These are phyloP conservation scores for Accipiter cooperii DNA, from an alignment of 2,113 vertebrate species.

Conservation along the genomic window DNA sequence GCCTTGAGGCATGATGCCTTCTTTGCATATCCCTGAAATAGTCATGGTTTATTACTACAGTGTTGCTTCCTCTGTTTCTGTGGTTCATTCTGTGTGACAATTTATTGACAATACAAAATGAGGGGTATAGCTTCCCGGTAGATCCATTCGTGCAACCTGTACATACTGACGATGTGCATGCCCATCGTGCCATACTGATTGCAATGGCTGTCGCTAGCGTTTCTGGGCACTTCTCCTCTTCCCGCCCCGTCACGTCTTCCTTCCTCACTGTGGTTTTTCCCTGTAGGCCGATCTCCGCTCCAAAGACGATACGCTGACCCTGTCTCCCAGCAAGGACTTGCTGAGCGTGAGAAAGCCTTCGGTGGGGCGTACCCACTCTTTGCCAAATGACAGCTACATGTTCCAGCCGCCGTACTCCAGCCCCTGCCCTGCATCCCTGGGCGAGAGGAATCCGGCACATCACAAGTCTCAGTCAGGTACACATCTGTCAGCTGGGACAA, in stretches of 20 bases:
- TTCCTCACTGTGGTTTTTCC: background rate
- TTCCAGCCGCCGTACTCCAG: slow-evolving; percentile 67
- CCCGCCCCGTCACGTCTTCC: background rate
- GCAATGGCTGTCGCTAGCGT: slow-evolving; percentile 34
- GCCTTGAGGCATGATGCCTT: slow-evolving; percentile 71
- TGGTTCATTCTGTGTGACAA: slow-evolving; percentile 32
- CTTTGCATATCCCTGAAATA: slow-evolving; percentile 51
- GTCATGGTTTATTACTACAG: slow-evolving; percentile 60
- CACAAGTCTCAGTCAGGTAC: slow-evolving; percentile 77
- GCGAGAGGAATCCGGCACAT: slow-evolving; percentile 43
- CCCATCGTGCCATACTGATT: slow-evolving; percentile 45
- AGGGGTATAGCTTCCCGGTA: slow-evolving; percentile 35
- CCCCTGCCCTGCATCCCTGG: slow-evolving; percentile 30
- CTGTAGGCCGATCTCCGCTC: slow-evolving; percentile 70
- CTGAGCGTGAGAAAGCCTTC: slow-evolving; percentile 84
- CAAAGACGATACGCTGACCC: background rate
- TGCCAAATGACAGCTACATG: slow-evolving; percentile 99
- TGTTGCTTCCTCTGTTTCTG: slow-evolving; percentile 52
- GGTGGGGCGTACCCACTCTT: slow-evolving; percentile 91
- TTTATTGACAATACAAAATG: background rate
- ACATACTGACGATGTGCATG: slow-evolving; percentile 45
- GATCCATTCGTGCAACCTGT: slow-evolving; percentile 46
- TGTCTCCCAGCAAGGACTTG: slow-evolving; percentile 71
- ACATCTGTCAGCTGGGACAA: background rate
- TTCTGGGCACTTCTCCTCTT: background rate